Evolutionary conservation across 2,888 invertebrate species (phyloP).

Genomic region (Opisthograptis luteolata): DNA sequence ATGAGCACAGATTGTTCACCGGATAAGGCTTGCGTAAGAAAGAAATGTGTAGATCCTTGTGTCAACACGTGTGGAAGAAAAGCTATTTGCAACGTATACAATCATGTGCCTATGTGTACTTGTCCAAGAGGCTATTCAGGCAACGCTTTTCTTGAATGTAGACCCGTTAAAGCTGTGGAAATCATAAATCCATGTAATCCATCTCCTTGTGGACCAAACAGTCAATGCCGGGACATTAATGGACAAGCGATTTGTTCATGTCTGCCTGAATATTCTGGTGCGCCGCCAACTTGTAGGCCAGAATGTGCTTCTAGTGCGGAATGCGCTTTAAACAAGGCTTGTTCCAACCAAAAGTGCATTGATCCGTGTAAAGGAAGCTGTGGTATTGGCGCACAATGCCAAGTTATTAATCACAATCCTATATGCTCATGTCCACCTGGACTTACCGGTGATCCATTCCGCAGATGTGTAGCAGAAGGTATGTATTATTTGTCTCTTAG

Average conservation of each 20-base stretch:
- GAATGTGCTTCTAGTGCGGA: conserved; percentile 89
- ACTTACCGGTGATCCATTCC: conserved; percentile 89
- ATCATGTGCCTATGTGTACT: conserved; percentile 85
- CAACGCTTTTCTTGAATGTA: conserved; percentile 88
- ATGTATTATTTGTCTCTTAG: no score
- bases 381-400: conserved; percentile 88
- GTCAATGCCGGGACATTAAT: conserved; percentile 87
- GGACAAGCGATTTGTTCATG: conserved; percentile 90
- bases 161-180: conserved; percentile 64
- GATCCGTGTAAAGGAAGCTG: conserved; percentile 91
- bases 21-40: conserved; percentile 88
- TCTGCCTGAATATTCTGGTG: conserved; percentile 86
- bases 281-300: conserved; percentile 89
- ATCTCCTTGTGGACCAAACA: conserved; percentile 89
- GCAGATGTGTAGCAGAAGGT: conserved; percentile 86
- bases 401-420: conserved; percentile 90
- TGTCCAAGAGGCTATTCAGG: conserved; percentile 86
- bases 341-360: conserved; percentile 88
- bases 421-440: conserved; percentile 87
- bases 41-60: conserved; percentile 92
- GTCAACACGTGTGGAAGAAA: conserved; percentile 89
- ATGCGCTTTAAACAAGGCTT: conserved; percentile 87
- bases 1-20: conserved; percentile 89
- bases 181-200: conserved; percentile 86
- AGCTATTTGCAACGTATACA: conserved; percentile 89